Evolutionary conservation across 2,888 invertebrate species (phyloP), one percentile per base, ranked within the genome.

Genomic region (Lasioglossum pauxillum): DNA sequence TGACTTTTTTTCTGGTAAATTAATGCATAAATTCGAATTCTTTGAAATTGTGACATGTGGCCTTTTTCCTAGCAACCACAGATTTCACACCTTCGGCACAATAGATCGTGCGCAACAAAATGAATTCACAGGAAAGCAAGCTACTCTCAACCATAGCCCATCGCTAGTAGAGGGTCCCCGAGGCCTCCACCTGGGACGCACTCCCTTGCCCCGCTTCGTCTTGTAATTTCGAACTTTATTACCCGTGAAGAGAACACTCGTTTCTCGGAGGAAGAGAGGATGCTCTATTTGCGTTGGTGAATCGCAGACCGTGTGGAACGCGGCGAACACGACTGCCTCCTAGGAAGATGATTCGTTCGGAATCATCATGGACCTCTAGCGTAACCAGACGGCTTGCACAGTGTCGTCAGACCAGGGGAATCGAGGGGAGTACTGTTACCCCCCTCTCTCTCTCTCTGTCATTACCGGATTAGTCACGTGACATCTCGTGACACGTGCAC

Each of bases 251-350:
- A 60, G 81, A 75, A 75, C 83, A 60, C 31, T 81, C 49, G 27
- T 69, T 71, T 31, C 38, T 27, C 53, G 53, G 38, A 53, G 38
- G 53, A 60, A 44, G 38, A 41, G 31, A 64, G 35, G 76, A 72
- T 31, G 82, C 27, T 80, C 79, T 69, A 69, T 78, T 84, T 80
- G 75, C 72, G 57, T 41, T 31, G 44, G 19, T 38, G 38, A 44
- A 38, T 35, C 67, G 67, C 19, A 35, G 23, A 69, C n/a, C 38
- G 3, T 38, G 12, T 53, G 31, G 64, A 67, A 67, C 35, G 67
- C 67, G 67, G 10, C 67, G 35, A 49, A 44, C 44, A 72, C 31
- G 35, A 53, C 14, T 64, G 75, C 71, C 35, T 67, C 35, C 27
- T 8, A 38, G 23, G n/a, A 38, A 5, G 72, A 38, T 27, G 27